Evolutionary conservation across 2,888 invertebrate genomes (phyloP), one percentile per base, ranked within the genome.

Genomic region (Mellilla xanthometata): DNA sequence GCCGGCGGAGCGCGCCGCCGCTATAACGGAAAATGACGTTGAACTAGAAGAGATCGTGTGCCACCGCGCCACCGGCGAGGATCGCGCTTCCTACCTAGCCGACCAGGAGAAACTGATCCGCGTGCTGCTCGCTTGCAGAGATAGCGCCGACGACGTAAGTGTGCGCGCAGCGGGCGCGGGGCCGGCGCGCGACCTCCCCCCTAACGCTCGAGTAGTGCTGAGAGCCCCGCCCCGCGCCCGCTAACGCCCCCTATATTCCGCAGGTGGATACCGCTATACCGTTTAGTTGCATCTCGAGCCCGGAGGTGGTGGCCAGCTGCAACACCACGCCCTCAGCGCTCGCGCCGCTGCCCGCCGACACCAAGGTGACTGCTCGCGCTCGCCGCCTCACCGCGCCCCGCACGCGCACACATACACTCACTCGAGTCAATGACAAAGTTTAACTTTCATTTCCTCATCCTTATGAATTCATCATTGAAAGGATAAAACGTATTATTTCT

Each of bases 251-350:
- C 51, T 68, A 54, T 75, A 7, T 67, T 73, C 54, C 62, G 54
- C 86, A 89, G 88, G 82, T 85, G 62, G 88, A 89, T 68, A 77
- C 88, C 47, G 83, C 86, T 54, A 87, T 89, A 70, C 83, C 88
- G 70, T 89, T 88, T 74, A 87, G 81, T 76, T 88, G 88, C 84
- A 88, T 89, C 84, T 87, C 88, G 64, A 84, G 81, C 44, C 85
- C 88, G 43, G 88, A 87, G 79, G 88, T 87, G 60, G 87, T 84
- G 73, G 62, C 81, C 54, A 81, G 81, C 64, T 85, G 87, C 79
- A 82, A 77, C 74, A 83, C 85, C 48, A 84, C 87, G 28, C 62
- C 86, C 39, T 62, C 77, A 26, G 56, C 77, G 26, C 82, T 74
- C 58, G 73, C 80, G 36, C 22, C 39, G 24, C 23, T 26, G 13